Evolutionary conservation across 1,140 invertebrate genomes (phyloP), one percentile per base, ranked within the genome.

Genomic region (Panagrolaimus sp.): DNA sequence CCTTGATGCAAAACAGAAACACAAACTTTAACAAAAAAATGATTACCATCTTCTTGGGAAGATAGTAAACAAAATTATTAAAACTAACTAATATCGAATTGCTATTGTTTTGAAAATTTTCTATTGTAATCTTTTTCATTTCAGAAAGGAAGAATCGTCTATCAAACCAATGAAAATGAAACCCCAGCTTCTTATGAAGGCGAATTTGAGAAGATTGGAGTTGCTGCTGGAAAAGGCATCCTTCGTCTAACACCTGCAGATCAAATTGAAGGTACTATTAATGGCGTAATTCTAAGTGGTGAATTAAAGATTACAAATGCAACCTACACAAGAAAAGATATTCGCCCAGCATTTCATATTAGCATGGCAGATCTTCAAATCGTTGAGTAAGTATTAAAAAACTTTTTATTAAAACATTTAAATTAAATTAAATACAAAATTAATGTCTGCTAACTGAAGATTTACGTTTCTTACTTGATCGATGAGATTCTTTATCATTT

Each of bases 251-350:
- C 70, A 27, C 67, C 67, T 14, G 46, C 20, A 23, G 71, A 73
- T 46, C 20, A 66, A 25, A 72, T 72, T 14, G 45, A 46, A 14
- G 71, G 71, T 20, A 68, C 25, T 14, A 74, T 72, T n/a, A 16
- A 74, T 51, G 71, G 71, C 1, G 53, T 44, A 11, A 69, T 72
- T 7, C 23, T 73, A 2, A 31, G 27, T n/a, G 70, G 47, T 9
- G 63, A 72, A 9, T 42, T 72, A 7, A 14, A 14, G 8, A 72
- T 72, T 46, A 72, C 71, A 11, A 72, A 72, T 63, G 71, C 71
- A 23, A 66, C 63, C 38, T 72, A 73, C 47, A 66, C 16, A 42
- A 63, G 61, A 11, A 63, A 27, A 0, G 51, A 57, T 16, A 20
- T 11, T 8, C n/a, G 27, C 5, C 20, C 20, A 5, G n/a, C 9